Percentiles rank a stretch among this genome's conserved stretches.
These are phyloP conservation scores for Parasteatoda lunata DNA, from an alignment of 2,888 invertebrate species.

Conservation along the genomic window DNA sequence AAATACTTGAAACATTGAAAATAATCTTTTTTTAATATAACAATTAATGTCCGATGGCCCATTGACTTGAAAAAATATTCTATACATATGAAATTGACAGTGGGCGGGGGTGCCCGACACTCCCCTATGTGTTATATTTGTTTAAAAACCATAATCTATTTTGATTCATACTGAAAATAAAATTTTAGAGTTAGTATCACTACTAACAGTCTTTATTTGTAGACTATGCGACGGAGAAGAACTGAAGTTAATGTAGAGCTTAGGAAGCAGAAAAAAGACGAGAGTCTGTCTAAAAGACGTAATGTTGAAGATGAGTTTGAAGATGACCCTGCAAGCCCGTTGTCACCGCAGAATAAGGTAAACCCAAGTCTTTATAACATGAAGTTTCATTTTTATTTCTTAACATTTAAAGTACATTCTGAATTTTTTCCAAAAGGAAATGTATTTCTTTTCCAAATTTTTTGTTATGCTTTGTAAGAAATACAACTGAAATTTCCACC, in stretches of 20 bases:
- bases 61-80: too few species aligned
- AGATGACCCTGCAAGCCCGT: slow-evolving; percentile 72
- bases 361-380: not conserved
- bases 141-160: too few species aligned
- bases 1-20: too few species aligned
- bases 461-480: too few species aligned
- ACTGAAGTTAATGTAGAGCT: slow-evolving; percentile 92
- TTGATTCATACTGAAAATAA: not conserved
- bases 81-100: too few species aligned
- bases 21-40: too few species aligned
- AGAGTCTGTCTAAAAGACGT: slow-evolving; percentile 91
- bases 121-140: too few species aligned
- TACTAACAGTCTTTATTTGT: too few species aligned
- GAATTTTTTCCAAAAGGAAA: not conserved
- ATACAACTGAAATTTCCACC: too few species aligned
- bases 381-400: not conserved
- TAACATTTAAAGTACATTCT: not conserved
- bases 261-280: slow-evolving; percentile 93
- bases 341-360: slow-evolving; percentile 73
- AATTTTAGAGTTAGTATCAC: not conserved
- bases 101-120: too few species aligned
- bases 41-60: too few species aligned
- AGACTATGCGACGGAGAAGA: slow-evolving; percentile 92
- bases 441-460: too few species aligned
- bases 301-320: slow-evolving; percentile 82